Evolutionary conservation across 2,888 invertebrate species (phyloP), one percentile per base, ranked within the genome.

Genomic region (Sycophila texana): DNA sequence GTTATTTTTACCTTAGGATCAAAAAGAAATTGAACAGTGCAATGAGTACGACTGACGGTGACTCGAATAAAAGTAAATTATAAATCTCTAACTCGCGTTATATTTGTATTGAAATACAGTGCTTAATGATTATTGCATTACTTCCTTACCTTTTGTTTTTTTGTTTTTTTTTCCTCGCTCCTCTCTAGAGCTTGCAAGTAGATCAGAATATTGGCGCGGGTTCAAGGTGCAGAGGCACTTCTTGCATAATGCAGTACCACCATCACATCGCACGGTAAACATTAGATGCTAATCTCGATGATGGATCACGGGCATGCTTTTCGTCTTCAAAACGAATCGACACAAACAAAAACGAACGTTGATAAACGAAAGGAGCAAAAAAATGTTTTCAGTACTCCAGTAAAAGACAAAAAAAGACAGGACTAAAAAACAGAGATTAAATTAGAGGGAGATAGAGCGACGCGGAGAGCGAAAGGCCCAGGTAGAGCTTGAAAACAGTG

Each of bases 251-350:
- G 89, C 89, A 90, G 86, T 86, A 87, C 80, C 63, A 79, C 81
- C 84, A 88, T 87, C 87, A 88, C 87, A 87, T 88, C 88, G 86
- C 86, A 87, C 86, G 85, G 88, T 88, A 86, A 89, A 88, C 87
- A 88, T 87, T 87, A 88, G 87, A 87, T 87, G 89, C 88, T 90
- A 89, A 89, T 90, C 90, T 88, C 87, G 89, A 89, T 89, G 89
- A 89, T 90, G 88, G 89, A 89, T 89, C 89, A 89, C 87, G 87
- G 87, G 88, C 89, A 87, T 89, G 89, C 87, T 89, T 90, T 89
- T 87, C 87, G 88, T 89, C 88, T 89, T 87, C 85, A 86, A 88
- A 88, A 88, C 88, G 88, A 88, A 84, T 84, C 83, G 83, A 84
- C 7, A 39, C 39, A 10, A 39, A 84, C 84, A 26, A 26, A 1